These are phyloP conservation scores for Syrista parreyssii DNA, from an alignment of 2,888 invertebrate species.

Conservation along the genomic window DNA sequence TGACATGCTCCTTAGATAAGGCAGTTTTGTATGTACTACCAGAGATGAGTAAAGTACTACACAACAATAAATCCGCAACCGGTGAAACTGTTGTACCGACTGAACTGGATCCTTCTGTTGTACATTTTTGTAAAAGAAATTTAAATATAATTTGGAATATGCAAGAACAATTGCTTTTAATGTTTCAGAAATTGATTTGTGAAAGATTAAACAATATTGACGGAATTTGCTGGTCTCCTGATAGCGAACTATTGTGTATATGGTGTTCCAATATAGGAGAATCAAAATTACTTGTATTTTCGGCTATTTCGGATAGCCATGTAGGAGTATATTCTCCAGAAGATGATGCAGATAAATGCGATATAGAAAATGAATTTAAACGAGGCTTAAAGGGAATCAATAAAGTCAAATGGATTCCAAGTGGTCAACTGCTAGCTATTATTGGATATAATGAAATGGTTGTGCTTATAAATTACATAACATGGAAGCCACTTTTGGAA, in stretches of 20 bases:
- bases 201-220: conserved; percentile 52
- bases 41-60: too few relatives aligned
- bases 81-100: neutral
- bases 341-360: conserved; percentile 19
- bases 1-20: neutral
- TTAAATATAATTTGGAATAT: neutral
- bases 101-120: neutral
- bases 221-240: conserved; percentile 59
- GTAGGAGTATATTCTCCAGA: conserved; percentile 51
- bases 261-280: conserved; percentile 56
- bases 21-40: neutral
- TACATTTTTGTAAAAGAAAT: neutral
- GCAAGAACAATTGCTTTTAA: neutral
- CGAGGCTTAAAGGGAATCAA: conserved; percentile 53
- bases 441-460: conserved; percentile 59
- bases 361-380: conserved; percentile 12
- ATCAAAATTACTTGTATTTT: conserved; percentile 57
- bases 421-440: conserved; percentile 57
- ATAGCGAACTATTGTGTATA: conserved; percentile 56
- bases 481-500: conserved; percentile 55
- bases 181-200: conserved; percentile 58
- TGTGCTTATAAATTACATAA: conserved; percentile 55
- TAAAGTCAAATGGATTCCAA: conserved; percentile 55
- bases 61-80: neutral
- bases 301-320: conserved; percentile 49